Percentiles rank a stretch among this genome's conserved stretches.
Conservation (phyloP, 2,113 vertebrate genomes). For the Bujurquina vittata region DNA sequence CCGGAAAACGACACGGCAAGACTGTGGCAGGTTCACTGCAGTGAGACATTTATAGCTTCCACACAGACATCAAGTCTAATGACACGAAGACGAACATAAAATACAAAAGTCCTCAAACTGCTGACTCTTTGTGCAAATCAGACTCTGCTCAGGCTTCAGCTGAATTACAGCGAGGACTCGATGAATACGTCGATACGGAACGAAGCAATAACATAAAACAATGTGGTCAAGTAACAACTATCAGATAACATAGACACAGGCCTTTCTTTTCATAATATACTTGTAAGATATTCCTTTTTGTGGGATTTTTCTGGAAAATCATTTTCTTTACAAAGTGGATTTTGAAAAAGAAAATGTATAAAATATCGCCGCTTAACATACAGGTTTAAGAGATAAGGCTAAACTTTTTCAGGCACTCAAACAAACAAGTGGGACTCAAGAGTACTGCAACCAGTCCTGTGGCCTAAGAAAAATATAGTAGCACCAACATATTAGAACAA, state of each 20-base stretch:
- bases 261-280: slow-evolving; percentile 44
- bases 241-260: slow-evolving; percentile 47
- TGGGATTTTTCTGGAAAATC: slow-evolving; percentile 27
- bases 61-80: slow-evolving; percentile 40
- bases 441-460: slow-evolving; percentile 62
- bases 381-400: slow-evolving; percentile 30
- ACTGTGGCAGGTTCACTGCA: slow-evolving; percentile 41
- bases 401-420: background rate
- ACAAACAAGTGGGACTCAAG: slow-evolving; percentile 26
- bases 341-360: slow-evolving; percentile 9
- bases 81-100: slow-evolving; percentile 39
- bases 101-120: slow-evolving; percentile 41
- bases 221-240: slow-evolving; percentile 65
- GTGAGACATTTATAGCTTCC: slow-evolving; percentile 15
- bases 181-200: slow-evolving; percentile 21
- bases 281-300: slow-evolving; percentile 46
- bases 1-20: slow-evolving; percentile 39
- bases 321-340: slow-evolving; percentile 49
- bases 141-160: slow-evolving; percentile 57
- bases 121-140: slow-evolving; percentile 70
- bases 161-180: slow-evolving; percentile 46
- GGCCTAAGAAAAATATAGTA: slow-evolving; percentile 67
- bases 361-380: slow-evolving; percentile 49
- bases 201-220: slow-evolving; percentile 49
- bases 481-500: slow-evolving; percentile 74